These are phyloP conservation scores for Aporophyla nigra DNA, from an alignment of 2,888 invertebrate species.

Conservation along the genomic window DNA sequence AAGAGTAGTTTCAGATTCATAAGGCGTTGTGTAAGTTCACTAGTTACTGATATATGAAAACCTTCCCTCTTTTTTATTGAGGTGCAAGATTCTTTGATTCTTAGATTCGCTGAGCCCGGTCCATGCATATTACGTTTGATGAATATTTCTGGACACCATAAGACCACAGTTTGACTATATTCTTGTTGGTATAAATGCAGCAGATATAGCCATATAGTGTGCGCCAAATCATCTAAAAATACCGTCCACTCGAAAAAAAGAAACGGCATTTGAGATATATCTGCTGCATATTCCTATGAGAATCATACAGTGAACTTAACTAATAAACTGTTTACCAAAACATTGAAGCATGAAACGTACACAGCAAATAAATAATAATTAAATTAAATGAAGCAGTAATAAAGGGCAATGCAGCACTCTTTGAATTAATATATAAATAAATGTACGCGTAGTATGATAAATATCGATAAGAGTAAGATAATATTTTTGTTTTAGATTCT, in stretches of 20 bases:
- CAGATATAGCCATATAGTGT: not conserved
- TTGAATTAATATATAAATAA: not conserved
- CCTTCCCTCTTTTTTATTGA: not conserved
- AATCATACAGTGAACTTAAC: not conserved
- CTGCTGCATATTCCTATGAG: not conserved
- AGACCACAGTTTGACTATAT: not conserved
- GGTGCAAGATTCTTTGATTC: not conserved
- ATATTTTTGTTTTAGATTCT: not conserved
- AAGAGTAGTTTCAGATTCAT: not conserved
- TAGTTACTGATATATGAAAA: not conserved
- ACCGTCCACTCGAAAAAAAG: not conserved
- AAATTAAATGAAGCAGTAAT: not conserved
- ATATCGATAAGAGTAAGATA: conserved; percentile 14
- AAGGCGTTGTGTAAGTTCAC: not conserved
- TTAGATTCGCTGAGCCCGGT: not conserved
- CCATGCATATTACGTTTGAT: not conserved
- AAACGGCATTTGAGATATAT: not conserved
- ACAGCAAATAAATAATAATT: no score
- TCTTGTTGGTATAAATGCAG: not conserved
- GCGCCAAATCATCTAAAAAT: not conserved
- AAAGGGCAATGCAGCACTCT: not conserved
- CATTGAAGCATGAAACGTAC: not conserved
- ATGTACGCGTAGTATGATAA: not conserved
- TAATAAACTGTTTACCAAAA: not conserved
- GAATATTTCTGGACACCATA: not conserved